Conservation (phyloP, 2,888 invertebrate genomes). For the Mesopsocus fuscifrons region DNA sequence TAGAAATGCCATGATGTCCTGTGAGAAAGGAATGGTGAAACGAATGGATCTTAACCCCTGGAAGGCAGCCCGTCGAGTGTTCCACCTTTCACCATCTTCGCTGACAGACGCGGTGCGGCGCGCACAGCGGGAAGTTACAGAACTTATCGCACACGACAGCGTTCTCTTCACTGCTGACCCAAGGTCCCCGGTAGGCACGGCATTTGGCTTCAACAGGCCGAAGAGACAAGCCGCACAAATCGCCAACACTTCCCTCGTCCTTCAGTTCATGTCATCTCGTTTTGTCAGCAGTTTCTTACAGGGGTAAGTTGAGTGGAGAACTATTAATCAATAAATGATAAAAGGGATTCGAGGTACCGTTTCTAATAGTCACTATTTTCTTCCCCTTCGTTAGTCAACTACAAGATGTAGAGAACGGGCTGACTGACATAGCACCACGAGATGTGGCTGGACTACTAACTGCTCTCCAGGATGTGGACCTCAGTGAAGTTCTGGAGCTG, state of each 20-base stretch:
- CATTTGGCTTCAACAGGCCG: slow-evolving; percentile 28
- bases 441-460: slow-evolving; percentile 25
- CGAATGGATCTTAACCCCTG: slow-evolving; percentile 23
- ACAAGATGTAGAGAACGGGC: slow-evolving; percentile 22
- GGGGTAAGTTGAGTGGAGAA: slow-evolving; percentile 22
- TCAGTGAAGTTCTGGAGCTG: slow-evolving; percentile 24
- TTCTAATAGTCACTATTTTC: too few species aligned
- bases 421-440: slow-evolving; percentile 17
- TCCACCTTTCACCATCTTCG: slow-evolving; percentile 22
- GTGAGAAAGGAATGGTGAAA: slow-evolving; percentile 22
- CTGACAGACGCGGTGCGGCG: slow-evolving; percentile 24
- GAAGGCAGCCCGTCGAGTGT: slow-evolving; percentile 22
- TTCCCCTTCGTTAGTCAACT: too few species aligned
- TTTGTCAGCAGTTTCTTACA: slow-evolving; percentile 25
- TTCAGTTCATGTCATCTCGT: slow-evolving; percentile 28
- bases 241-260: slow-evolving; percentile 27
- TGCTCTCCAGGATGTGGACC: slow-evolving; percentile 26
- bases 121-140: slow-evolving; percentile 25
- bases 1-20: slow-evolving; percentile 26
- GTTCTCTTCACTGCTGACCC: slow-evolving; percentile 24
- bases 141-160: slow-evolving; percentile 23
- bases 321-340: too few species aligned
- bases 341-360: too few species aligned
- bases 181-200: slow-evolving; percentile 25
- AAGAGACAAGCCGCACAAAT: slow-evolving; percentile 28